Evolutionary conservation across 1,140 invertebrate genomes (phyloP), one percentile per base, ranked within the genome.

Genomic region (Hylyphantes graminicola): DNA sequence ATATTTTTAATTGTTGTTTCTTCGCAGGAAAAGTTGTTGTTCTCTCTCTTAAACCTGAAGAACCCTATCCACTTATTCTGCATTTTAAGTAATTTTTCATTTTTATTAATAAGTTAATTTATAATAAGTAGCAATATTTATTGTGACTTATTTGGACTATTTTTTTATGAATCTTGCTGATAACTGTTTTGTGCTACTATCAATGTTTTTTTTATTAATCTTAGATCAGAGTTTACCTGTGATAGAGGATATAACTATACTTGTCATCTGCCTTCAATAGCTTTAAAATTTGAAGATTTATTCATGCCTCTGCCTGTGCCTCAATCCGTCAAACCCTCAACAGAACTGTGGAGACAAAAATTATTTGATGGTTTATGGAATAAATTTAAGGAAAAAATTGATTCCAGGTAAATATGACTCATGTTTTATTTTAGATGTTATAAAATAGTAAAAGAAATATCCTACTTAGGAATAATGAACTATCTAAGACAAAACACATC

Each of bases 171-270:
- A 65, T n/a, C 21, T 17, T 17, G 1, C 17, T 61, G 12, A 15
- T 61, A 17, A 15, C 7, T 73, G 15, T 15, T 11, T 73, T 51
- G 35, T 15, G 12, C 13, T 73, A 53, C 13, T 50, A 50, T 21
- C 17, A 5, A 75, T 75, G 11, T 75, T 75, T 19, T 75, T 19
- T 35, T 35, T 35, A 35, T 35, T 35, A 35, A 17, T 81, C 21
- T 67, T n/a, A 84, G 82, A 55, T 61, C 74, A 12, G 82, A 84
- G 61, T 84, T 84, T 59, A 84, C 82, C 19, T 76, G 73, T 59
- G 19, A 68, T 55, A 74, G 77, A 50, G 82, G 82, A 50, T 57
- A 51, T 12, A 84, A 64, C 15, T 84, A 72, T 70, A 50, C 12
- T 15, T 68, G 73, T n/a, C n/a, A 53, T 76, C 63, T 70, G 11